Evolutionary conservation across 2,797 vertebrate species (phyloP).

Genomic region (Glossophaga mutica): DNA sequence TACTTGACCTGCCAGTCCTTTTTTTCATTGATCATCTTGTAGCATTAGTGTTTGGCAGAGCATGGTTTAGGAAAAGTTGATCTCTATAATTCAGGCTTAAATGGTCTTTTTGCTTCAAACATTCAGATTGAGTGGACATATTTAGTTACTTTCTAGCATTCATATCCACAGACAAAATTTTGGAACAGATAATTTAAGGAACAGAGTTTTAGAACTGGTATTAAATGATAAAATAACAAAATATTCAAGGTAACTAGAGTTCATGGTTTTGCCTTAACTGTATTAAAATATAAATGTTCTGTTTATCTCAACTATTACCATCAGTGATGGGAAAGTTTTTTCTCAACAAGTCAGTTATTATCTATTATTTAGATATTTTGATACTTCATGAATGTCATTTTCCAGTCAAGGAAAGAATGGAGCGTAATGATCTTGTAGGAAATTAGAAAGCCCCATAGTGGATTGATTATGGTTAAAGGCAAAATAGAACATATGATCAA

Average conservation of each 20-base stretch:
- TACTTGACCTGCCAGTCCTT: not conserved
- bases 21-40: not conserved
- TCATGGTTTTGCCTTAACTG: not conserved
- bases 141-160: not conserved
- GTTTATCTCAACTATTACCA: not conserved
- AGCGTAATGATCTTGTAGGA: not conserved
- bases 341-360: not conserved
- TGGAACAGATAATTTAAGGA: not conserved
- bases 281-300: not conserved
- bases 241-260: not conserved
- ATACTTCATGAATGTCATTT: not conserved
- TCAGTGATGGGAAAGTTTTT: not conserved
- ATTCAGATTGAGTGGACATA: not conserved
- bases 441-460: not conserved
- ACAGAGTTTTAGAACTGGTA: not conserved
- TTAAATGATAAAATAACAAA: slow-evolving; percentile 8
- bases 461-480: not conserved
- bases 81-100: not conserved
- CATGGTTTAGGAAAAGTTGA: not conserved
- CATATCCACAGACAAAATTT: not conserved
- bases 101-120: not conserved
- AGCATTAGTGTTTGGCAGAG: not conserved
- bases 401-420: not conserved
- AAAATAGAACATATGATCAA: not conserved
- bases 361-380: slow-evolving; percentile 3